Conservation (phyloP, 2,888 invertebrate genomes). For the Myopa testacea region DNA sequence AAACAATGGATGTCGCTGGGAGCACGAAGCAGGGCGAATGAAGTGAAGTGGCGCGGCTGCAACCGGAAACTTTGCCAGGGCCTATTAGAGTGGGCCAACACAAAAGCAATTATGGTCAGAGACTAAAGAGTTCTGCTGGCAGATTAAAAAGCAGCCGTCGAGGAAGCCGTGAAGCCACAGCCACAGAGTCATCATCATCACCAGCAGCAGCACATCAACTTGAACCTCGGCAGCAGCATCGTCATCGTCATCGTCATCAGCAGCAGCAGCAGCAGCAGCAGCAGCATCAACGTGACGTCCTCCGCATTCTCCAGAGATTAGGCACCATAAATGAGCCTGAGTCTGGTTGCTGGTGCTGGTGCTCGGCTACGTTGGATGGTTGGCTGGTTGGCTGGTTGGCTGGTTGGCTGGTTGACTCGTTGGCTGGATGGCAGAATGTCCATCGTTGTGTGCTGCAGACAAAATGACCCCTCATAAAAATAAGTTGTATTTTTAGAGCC, state of each 20-base stretch:
- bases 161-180: constrained; percentile 31
- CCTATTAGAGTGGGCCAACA: constrained; percentile 39
- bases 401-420: background rate
- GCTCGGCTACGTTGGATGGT: background rate
- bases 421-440: background rate
- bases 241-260: constrained; percentile 18
- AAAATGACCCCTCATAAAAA: constrained; percentile 35
- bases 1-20: constrained; percentile 9
- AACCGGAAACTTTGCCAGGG: constrained; percentile 35
- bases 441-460: background rate
- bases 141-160: constrained; percentile 34
- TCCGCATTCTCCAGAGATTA: constrained; percentile 27
- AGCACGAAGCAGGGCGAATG: background rate
- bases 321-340: constrained; percentile 33
- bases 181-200: constrained; percentile 35
- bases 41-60: background rate
- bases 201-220: background rate
- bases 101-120: constrained; percentile 47
- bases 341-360: background rate
- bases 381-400: background rate
- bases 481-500: constrained; percentile 32
- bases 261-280: background rate
- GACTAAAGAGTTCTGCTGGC: constrained; percentile 13
- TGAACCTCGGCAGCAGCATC: background rate
- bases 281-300: background rate